phyloP scores from a whole-genome alignment of 2,888 invertebrate genomes.

The Omphaloscelis lunosa region DNA sequence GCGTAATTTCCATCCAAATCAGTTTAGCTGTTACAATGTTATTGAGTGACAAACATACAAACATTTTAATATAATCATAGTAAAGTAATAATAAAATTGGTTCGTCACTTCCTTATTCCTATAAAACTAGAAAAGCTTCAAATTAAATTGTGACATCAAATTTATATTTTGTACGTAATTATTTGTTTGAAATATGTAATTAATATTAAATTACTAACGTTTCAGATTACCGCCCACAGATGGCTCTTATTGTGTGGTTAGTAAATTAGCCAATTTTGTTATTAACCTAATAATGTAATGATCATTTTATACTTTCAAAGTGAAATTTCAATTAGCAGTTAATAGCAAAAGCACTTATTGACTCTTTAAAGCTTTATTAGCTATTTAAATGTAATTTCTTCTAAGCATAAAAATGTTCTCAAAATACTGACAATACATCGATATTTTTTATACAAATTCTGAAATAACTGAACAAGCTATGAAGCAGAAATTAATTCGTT shows the following conservation, averaged over 20 bases:
- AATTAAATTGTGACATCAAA: neutral
- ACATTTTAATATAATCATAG: neutral
- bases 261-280: slow-evolving; percentile 25
- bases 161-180: neutral
- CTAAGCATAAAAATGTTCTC: neutral
- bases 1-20: neutral
- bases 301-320: slow-evolving; percentile 8
- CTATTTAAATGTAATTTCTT: neutral
- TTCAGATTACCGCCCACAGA: slow-evolving; percentile 10
- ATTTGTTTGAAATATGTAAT: slow-evolving; percentile 4
- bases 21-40: neutral
- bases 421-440: neutral
- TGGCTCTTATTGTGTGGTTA: slow-evolving; percentile 7
- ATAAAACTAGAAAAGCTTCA: neutral
- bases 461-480: neutral
- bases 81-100: neutral
- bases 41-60: neutral
- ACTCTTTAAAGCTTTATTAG: neutral
- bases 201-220: neutral
- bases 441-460: neutral
- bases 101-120: neutral
- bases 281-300: neutral
- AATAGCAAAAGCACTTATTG: slow-evolving; percentile 1
- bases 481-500: neutral
- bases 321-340: neutral